Evolutionary conservation across 2,797 vertebrate genomes (phyloP).

Genomic region (Lepus townsendii): DNA sequence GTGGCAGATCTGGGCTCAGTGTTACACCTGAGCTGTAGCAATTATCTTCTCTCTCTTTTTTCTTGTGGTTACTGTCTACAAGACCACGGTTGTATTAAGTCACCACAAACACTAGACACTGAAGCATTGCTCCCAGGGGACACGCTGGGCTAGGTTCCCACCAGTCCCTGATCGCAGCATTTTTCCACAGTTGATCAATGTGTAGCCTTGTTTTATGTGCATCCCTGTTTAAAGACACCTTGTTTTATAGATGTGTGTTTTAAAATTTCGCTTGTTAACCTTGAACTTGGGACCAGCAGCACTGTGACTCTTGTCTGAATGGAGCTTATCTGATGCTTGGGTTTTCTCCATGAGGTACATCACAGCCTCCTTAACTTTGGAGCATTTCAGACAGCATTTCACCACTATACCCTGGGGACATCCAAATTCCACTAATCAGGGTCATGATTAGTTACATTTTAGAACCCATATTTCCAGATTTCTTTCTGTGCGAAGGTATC

Average conservation of each 20-base stretch:
- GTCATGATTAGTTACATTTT: background rate
- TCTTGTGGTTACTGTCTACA: background rate
- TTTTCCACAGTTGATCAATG: background rate
- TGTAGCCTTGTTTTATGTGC: background rate
- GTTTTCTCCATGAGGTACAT: background rate
- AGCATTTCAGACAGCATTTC: background rate
- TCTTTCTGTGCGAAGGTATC: background rate
- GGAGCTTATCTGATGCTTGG: background rate
- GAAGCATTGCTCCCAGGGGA: background rate
- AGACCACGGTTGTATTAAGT: conserved; percentile 16
- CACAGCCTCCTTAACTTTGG: background rate
- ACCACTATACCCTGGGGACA: background rate
- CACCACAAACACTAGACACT: background rate
- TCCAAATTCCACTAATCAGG: background rate
- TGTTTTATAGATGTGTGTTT: background rate
- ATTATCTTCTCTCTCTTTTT: background rate
- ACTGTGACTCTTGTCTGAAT: background rate
- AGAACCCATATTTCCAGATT: background rate
- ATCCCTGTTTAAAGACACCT: conserved; percentile 20
- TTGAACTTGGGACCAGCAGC: background rate
- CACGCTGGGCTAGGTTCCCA: background rate
- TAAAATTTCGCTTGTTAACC: background rate
- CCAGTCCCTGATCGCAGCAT: background rate
- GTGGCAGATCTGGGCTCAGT: background rate
- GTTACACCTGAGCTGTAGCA: background rate